Base-by-base conservation (phyloP, 1,140 invertebrate species). In the Tigriopus japonicus region DNA sequence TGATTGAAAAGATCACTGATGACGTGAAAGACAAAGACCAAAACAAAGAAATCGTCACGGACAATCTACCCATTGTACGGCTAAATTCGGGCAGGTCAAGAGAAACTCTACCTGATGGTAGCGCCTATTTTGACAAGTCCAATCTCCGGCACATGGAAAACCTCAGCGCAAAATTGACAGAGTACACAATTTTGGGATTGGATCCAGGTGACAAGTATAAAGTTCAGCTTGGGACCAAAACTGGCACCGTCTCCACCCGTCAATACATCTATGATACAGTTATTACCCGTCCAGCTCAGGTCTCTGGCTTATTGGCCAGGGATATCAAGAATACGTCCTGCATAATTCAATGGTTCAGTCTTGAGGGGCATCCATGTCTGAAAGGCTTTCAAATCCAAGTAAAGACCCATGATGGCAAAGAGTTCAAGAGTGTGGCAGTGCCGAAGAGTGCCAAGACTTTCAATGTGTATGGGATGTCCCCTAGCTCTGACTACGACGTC, bases 161-260 rank as follows among this genome's bases (percentile, higher is more conserved):
- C 6, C 17, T 60, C 12, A 60, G 59, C 42, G 15, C 13, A 17
- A 60, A 60, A 28, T n/a, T 60, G 28, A 60, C 42, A 1, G 23
- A 23, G n/a, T 60, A 45, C 15, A 60, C 43, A 1, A 60, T 60
- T 56, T 24, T 21, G 13, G 59, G 59, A 19, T 45, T 60, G 21
- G 43, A 21, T 14, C 59, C 59, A 1, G 59, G 59, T 5, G 59
- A 60, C 54, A 51, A 17, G 12, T 60, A 59, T 40, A 21, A 9
- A 14, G 24, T 60, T n/a, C 12, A 17, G 23, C 43, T 60, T 14
- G 12, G 15, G 5, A 60, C 59, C 15, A 60, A 60, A 35, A 60
- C 59, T 13, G 59, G 59, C 10, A 42, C 54, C 6, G 19, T 19
- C 14, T n/a, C n/a, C 3, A 60, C 59, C 3, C 59, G 59, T 1